These are phyloP conservation scores for Orientallactaga sibirica DNA, from an alignment of 2,797 vertebrate genomes.

Conservation along the genomic window DNA sequence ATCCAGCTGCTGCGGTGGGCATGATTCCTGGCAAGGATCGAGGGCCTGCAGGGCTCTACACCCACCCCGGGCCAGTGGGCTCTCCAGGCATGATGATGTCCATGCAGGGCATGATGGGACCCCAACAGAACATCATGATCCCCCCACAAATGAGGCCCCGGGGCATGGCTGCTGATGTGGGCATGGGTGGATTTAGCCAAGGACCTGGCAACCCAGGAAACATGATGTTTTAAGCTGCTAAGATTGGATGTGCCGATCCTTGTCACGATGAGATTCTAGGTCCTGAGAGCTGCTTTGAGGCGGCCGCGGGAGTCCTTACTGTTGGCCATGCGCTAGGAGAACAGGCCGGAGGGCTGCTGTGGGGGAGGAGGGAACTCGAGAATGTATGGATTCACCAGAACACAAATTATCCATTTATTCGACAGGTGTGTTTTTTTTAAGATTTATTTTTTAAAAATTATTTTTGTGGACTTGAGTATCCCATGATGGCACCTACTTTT, in stretches of 20 bases:
- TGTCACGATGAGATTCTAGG: constrained; percentile 90
- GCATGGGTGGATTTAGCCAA: constrained; percentile 99
- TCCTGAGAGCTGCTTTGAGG: constrained; percentile 87
- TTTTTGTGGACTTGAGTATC: constrained; percentile 93
- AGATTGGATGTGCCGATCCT: constrained; percentile 89
- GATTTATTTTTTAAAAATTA: constrained; percentile 96
- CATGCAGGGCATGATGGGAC: constrained; percentile 98
- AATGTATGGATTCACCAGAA: constrained; percentile 98
- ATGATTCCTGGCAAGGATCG: constrained; percentile 98
- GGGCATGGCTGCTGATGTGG: constrained; percentile 95
- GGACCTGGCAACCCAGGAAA: constrained; percentile 97
- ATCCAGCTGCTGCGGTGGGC: constrained; percentile 91
- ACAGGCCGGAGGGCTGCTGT: constrained; percentile 89
- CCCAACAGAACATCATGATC: constrained; percentile 99
- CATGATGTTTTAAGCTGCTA: constrained; percentile 99
- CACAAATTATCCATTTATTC: constrained; percentile 92
- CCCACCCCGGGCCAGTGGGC: constrained; percentile 96
- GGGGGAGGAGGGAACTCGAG: constrained; percentile 90
- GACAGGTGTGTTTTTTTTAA: constrained; percentile 93
- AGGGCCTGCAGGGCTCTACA: constrained; percentile 91
- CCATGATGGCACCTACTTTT: constrained; percentile 92
- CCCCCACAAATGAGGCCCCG: constrained; percentile 99
- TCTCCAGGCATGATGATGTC: constrained; percentile 99
- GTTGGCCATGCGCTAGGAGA: constrained; percentile 90
- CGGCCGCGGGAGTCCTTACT: constrained; percentile 87